These are phyloP conservation scores for Stratiomys singularior DNA, from an alignment of 2,888 invertebrate species.

Conservation along the genomic window DNA sequence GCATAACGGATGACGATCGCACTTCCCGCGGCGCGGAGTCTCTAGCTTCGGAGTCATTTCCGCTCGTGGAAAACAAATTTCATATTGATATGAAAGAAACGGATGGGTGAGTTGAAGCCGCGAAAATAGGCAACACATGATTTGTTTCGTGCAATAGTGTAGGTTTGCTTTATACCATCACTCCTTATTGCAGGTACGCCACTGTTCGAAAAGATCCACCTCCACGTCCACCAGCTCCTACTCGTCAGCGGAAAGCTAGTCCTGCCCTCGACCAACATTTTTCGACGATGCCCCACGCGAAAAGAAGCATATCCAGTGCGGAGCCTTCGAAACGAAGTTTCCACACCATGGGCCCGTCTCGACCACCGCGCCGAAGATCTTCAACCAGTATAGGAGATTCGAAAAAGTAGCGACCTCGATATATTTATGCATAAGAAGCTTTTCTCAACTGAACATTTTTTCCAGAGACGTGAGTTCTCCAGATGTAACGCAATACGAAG, in stretches of 20 bases:
- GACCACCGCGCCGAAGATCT: constrained; percentile 73
- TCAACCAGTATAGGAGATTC: constrained; percentile 70
- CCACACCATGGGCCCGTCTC: constrained; percentile 70
- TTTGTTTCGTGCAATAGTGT: too few species aligned
- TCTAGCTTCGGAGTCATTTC: constrained; percentile 66
- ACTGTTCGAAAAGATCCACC: constrained; percentile 77
- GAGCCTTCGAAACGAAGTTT: constrained; percentile 71
- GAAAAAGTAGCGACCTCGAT: constrained; percentile 55
- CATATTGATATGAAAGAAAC: constrained; percentile 64
- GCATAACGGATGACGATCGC: constrained; percentile 74
- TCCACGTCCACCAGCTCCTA: constrained; percentile 72
- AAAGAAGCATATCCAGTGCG: constrained; percentile 67
- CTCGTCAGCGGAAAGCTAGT: constrained; percentile 69
- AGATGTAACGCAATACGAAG: constrained; percentile 67
- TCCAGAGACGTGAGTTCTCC: constrained; percentile 49
- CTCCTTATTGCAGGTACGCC: constrained; percentile 73
- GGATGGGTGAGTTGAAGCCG: constrained; percentile 60
- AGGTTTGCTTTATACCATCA: constrained; percentile 52
- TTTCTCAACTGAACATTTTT: background rate
- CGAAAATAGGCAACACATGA: too few species aligned
- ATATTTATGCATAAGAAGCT: background rate
- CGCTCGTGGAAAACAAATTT: constrained; percentile 58
- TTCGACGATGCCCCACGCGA: constrained; percentile 72
- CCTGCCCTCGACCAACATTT: constrained; percentile 73
- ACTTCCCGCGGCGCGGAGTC: constrained; percentile 79